phyloP scores from a whole-genome alignment of 2,888 invertebrate species.

The Xestobium rufovillosum region DNA sequence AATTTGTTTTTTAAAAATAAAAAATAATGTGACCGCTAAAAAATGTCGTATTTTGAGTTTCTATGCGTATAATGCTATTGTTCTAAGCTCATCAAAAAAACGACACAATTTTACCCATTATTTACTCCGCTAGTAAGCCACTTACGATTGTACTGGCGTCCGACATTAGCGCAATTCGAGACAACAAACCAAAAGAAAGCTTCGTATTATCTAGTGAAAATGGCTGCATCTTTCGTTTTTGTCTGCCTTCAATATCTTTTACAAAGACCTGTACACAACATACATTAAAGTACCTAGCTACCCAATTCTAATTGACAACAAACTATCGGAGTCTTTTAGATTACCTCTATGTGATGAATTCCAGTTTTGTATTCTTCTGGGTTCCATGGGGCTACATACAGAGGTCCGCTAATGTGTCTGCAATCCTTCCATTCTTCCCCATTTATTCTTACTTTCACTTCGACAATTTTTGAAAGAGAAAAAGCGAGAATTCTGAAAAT shows the following conservation, averaged over 20 bases:
- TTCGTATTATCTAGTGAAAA: conserved; percentile 72
- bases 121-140: too few species aligned
- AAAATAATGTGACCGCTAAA: too few species aligned
- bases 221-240: conserved; percentile 53
- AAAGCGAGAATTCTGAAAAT: conserved; percentile 65
- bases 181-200: conserved; percentile 56
- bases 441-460: conserved; percentile 62
- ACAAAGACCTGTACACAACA: conserved; percentile 50
- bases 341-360: conserved; percentile 58
- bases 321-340: too few species aligned
- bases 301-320: too few species aligned
- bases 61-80: too few species aligned
- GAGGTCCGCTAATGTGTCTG: conserved; percentile 53
- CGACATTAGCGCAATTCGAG: conserved; percentile 70
- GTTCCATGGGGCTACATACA: conserved; percentile 68
- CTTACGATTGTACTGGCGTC: conserved; percentile 68
- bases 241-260: conserved; percentile 51
- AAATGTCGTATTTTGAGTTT: too few species aligned
- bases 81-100: conserved; percentile 8
- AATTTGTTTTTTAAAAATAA: too few species aligned
- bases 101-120: too few species aligned
- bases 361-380: conserved; percentile 58
- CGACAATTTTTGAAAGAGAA: conserved; percentile 56
- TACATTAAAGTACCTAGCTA: too few species aligned
- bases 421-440: conserved; percentile 58